Evolutionary conservation across 2,888 invertebrate species (phyloP).

Genomic region (Drosophila cracens): DNA sequence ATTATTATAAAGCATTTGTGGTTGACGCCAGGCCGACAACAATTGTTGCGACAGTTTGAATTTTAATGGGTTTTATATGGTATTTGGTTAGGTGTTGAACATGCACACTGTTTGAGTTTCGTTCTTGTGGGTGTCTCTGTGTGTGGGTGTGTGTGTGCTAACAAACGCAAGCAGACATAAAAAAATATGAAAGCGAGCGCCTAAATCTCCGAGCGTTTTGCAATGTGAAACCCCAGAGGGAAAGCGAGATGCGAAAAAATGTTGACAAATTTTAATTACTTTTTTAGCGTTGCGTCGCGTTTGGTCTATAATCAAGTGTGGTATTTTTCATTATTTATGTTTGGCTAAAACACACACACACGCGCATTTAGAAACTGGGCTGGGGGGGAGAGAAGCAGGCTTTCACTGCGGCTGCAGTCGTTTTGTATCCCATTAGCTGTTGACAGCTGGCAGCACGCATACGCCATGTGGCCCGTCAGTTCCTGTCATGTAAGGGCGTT

Average conservation of each 20-base stretch:
- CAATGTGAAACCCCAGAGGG: conserved; percentile 5
- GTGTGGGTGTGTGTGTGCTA: background rate
- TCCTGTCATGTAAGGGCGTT: conserved; percentile 75
- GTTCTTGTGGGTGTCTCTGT: background rate
- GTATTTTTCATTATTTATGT: conserved; percentile 74
- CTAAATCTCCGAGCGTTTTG: conserved; percentile 34
- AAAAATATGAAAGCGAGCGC: conserved; percentile 23
- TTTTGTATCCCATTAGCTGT: conserved; percentile 58
- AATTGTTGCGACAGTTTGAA: conserved; percentile 38
- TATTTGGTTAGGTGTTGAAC: conserved; percentile 56
- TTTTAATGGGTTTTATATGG: conserved; percentile 48
- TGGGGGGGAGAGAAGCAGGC: conserved; percentile 17
- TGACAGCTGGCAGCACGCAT: conserved; percentile 66
- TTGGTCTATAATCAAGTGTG: conserved; percentile 69
- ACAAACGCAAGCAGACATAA: background rate
- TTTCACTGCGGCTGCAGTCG: conserved; percentile 43
- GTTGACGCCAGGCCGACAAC: conserved; percentile 16
- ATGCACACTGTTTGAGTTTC: conserved; percentile 31
- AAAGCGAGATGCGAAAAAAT: conserved; percentile 39
- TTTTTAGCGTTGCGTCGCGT: conserved; percentile 56
- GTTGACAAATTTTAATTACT: conserved; percentile 77
- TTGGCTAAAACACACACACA: conserved; percentile 39
- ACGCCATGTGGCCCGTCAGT: conserved; percentile 77
- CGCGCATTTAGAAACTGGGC: background rate
- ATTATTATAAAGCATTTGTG: conserved; percentile 57